Conservation (phyloP, 37 sponge, comb jelly and placozoan species). For the Crambe crambe region DNA sequence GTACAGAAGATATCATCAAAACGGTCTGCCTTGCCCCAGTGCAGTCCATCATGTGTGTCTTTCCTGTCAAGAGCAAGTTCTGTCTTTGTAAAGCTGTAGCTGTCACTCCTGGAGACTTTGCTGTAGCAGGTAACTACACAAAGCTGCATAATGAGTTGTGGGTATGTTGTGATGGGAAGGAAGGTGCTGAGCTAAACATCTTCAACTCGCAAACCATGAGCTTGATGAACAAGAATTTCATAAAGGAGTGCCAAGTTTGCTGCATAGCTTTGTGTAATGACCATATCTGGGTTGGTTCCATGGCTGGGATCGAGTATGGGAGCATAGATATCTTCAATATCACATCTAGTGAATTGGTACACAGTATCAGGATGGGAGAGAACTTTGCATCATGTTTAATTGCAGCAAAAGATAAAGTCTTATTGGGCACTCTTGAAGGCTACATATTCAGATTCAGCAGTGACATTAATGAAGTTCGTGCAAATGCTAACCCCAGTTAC, state of each 20-base stretch:
- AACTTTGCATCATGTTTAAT: constrained; percentile 58
- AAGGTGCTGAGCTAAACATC: constrained; percentile 56
- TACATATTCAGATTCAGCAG: constrained; percentile 37
- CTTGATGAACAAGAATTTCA: constrained; percentile 18
- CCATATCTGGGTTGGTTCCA: constrained; percentile 69
- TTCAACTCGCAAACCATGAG: constrained; percentile 53
- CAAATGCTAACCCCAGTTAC: constrained; percentile 15
- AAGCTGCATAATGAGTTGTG: constrained; percentile 52
- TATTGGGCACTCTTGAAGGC: constrained; percentile 70
- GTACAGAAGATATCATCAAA: constrained; percentile 32
- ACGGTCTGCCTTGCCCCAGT: constrained; percentile 9
- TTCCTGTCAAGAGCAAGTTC: constrained; percentile 17
- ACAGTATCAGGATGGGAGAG: constrained; percentile 51
- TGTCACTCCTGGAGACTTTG: constrained; percentile 1
- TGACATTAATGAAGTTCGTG: background rate
- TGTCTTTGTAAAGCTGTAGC: constrained; percentile 49
- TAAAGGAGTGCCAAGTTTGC: constrained; percentile 64
- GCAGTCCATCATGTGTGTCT: constrained; percentile 48
- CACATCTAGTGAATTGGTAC: constrained; percentile 30
- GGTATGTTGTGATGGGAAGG: constrained; percentile 72
- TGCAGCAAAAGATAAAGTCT: constrained; percentile 32
- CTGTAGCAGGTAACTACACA: background rate
- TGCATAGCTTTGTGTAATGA: constrained; percentile 54
- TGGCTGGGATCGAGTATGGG: constrained; percentile 49
- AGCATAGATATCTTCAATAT: constrained; percentile 55